These are phyloP conservation scores for Acrossocheilus wenchowensis DNA, from an alignment of 2,797 vertebrate genomes.

Conservation along the genomic window DNA sequence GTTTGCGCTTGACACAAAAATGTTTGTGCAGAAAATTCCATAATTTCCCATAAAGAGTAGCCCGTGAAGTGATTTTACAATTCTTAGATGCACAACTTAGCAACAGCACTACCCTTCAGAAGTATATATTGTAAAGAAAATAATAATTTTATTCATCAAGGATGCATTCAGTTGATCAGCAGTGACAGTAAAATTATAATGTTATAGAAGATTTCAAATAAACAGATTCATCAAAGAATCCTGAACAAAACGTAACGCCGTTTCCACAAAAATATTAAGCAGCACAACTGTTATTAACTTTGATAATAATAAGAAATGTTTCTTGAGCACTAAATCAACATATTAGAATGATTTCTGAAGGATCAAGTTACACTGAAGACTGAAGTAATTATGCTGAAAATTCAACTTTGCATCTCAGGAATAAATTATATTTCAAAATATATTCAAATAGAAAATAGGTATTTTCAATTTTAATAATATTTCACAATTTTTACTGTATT, in stretches of 20 bases:
- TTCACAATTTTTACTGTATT: not conserved
- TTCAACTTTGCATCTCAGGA: not conserved
- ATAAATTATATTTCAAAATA: not conserved
- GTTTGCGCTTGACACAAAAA: not conserved
- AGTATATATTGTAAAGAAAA: not conserved
- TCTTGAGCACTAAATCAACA: too few relatives aligned
- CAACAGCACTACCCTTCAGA: not conserved
- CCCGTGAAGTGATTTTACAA: not conserved
- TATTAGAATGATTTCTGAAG: too few relatives aligned
- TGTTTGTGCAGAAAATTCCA: slow-evolving; percentile 25
- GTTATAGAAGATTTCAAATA: not conserved
- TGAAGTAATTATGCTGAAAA: not conserved
- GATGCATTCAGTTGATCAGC: not conserved
- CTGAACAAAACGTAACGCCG: too few relatives aligned
- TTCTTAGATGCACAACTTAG: not conserved
- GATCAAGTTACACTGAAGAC: too few relatives aligned
- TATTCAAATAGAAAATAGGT: not conserved
- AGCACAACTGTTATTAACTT: too few relatives aligned
- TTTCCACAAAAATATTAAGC: too few relatives aligned
- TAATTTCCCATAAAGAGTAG: slow-evolving; percentile 28
- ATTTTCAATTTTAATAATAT: not conserved
- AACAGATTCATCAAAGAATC: too few relatives aligned
- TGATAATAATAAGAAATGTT: too few relatives aligned
- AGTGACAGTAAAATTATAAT: not conserved
- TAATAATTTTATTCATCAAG: not conserved